phyloP scores from a whole-genome alignment of 37 sponge, comb jelly and placozoan genomes.

The Tethya wilhelma region DNA sequence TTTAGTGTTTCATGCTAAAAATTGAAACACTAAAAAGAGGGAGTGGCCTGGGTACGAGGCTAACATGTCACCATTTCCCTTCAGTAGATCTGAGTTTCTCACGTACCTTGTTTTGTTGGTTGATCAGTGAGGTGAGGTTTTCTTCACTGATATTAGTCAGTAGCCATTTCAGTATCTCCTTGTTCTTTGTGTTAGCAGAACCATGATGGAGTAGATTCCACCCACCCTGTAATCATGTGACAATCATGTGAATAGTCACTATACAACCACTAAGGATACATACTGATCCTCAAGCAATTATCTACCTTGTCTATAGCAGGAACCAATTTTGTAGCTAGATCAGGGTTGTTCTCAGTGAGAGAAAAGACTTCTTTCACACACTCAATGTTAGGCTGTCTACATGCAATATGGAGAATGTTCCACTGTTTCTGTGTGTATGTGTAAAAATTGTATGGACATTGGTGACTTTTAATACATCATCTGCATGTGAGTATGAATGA shows the following conservation, averaged over 20 bases:
- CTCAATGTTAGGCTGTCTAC: constrained; percentile 9
- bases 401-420: constrained; percentile 41
- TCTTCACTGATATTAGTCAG: not conserved
- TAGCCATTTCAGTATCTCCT: constrained; percentile 23
- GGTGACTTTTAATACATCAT: not conserved
- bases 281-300: too few species aligned
- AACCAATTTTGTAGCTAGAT: not conserved
- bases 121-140: too few species aligned
- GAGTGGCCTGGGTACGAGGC: too few species aligned
- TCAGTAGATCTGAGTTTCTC: too few species aligned
- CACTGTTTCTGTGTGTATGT: constrained; percentile 13
- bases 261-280: not conserved
- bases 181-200: not conserved
- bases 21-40: too few species aligned
- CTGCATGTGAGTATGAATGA: too few species aligned
- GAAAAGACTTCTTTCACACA: constrained; percentile 23
- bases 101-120: too few species aligned
- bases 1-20: too few species aligned
- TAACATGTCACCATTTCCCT: too few species aligned
- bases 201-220: constrained; percentile 42
- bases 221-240: constrained; percentile 10
- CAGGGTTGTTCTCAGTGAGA: not conserved
- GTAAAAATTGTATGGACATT: not conserved
- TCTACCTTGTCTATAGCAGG: constrained; percentile 24
- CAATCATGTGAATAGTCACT: not conserved